A percentile compares a stretch with the other conserved stretches of the same genome.
phyloP scores from a whole-genome alignment of 1,140 invertebrate genomes.

The Drosophila sturtevanti region DNA sequence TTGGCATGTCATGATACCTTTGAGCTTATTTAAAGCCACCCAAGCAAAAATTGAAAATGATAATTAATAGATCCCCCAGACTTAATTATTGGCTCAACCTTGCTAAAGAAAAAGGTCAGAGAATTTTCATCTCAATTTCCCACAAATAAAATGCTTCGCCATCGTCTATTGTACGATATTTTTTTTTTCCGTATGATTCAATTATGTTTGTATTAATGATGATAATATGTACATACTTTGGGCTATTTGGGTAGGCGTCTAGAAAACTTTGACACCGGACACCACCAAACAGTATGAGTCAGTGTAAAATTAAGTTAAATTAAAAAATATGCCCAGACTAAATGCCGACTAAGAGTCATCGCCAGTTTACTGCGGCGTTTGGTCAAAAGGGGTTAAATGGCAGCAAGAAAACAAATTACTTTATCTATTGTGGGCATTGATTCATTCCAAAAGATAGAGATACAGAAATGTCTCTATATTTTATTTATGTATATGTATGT shows the following conservation, averaged over 20 bases:
- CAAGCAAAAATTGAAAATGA: not conserved
- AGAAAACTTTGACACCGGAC: conserved; percentile 43
- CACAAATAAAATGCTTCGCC: conserved; percentile 32
- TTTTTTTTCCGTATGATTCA: conserved; percentile 44
- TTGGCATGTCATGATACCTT: not conserved
- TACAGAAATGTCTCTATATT: too few relatives aligned
- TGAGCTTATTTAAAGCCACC: not conserved
- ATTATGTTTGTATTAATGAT: conserved; percentile 56
- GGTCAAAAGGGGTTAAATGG: conserved; percentile 43
- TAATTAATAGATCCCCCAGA: conserved; percentile 6
- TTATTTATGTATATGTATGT: too few relatives aligned
- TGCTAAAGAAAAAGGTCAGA: conserved; percentile 51
- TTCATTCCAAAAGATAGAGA: conserved; percentile 45
- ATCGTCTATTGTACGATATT: conserved; percentile 30
- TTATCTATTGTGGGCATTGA: conserved; percentile 63
- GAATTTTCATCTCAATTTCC: conserved; percentile 64
- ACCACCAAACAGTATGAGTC: conserved; percentile 28
- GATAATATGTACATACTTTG: too few relatives aligned
- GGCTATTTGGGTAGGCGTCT: conserved; percentile 28
- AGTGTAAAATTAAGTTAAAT: conserved; percentile 75
- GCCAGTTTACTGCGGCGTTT: not conserved
- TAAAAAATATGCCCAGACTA: conserved; percentile 43
- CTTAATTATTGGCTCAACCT: conserved; percentile 31
- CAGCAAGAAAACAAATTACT: conserved; percentile 61
- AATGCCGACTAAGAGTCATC: conserved; percentile 41